These are phyloP conservation scores for Watsonalla cultraria DNA, from an alignment of 2,888 invertebrate species.

Conservation along the genomic window DNA sequence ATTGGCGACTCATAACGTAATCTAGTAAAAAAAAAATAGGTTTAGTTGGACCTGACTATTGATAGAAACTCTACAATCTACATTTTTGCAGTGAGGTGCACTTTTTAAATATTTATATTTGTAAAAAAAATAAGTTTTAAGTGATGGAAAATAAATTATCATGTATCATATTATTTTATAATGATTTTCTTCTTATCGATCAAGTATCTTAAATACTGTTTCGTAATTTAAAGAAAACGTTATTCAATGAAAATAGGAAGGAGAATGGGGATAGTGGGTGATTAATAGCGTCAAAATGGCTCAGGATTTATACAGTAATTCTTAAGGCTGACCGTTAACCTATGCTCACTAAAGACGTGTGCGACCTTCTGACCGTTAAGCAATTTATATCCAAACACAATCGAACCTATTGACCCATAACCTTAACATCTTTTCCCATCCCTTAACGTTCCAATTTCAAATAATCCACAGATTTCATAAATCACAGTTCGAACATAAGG, in stretches of 20 bases:
- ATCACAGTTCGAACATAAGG: slow-evolving; percentile 67
- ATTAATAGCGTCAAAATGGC: not conserved
- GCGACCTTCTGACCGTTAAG: slow-evolving; percentile 67
- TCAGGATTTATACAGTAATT: slow-evolving; percentile 6
- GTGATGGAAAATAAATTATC: too few relatives aligned
- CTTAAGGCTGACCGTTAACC: slow-evolving; percentile 53
- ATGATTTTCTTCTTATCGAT: too few relatives aligned
- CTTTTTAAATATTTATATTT: too few relatives aligned
- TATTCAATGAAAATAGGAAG: too few relatives aligned
- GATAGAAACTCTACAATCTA: too few relatives aligned
- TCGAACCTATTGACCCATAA: slow-evolving; percentile 66
- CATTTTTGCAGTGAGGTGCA: too few relatives aligned
- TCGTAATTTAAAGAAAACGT: too few relatives aligned
- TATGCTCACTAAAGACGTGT: slow-evolving; percentile 54
- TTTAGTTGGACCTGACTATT: too few relatives aligned
- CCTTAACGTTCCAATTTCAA: slow-evolving; percentile 43
- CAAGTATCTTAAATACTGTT: too few relatives aligned
- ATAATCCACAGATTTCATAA: slow-evolving; percentile 58
- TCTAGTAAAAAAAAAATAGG: too few relatives aligned
- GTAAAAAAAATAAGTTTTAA: too few relatives aligned
- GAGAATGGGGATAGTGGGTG: not conserved
- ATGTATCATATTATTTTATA: too few relatives aligned
- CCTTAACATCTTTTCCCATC: slow-evolving; percentile 60
- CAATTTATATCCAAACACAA: slow-evolving; percentile 50
- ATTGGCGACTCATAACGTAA: slow-evolving; percentile 17